Evolutionary conservation across 2,888 invertebrate species (phyloP), one percentile per base, ranked within the genome.

Genomic region (Drosophila parthenogenetica): DNA sequence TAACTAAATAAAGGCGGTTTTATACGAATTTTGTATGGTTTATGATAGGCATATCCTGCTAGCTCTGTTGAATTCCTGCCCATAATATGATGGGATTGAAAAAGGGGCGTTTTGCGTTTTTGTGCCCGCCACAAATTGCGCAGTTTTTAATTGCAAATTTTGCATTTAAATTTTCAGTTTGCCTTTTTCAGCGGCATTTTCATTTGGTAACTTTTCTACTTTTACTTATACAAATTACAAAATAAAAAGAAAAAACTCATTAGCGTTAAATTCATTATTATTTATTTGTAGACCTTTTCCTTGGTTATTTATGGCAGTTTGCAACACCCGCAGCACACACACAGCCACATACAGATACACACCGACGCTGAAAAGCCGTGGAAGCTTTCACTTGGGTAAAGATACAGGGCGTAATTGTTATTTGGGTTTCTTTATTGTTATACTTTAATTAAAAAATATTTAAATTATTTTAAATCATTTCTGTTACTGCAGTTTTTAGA

Each of bases 301-400:
- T 29, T 1, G 7, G 37, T 85, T 63, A 81, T 85, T 81, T 81
- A 81, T 85, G 74, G 70, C 68, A 16, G 40, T 46, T 61, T 40
- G 51, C 45, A 43, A 50, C 78, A 78, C 78, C 78, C 77, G 66
- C 74, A 77, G 57, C 63, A 65, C 40, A 57, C 10, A 50, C 43
- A 16, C 1, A 22, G 5, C 11, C 14, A 22, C 29, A 55, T n/a
- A 1, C 13, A 13, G 3, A n/a, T 8, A 32, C 14, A 14, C 59
- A n/a, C 14, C 19, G 37, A 4, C 35, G 8, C 7, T 8, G 2
- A 13, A 16, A 19, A 17, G 8, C 13, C 50, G 13, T 42, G 17
- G 29, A 22, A 29, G 22, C 22, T 14, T 39, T 45, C n/a, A 37
- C 10, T 16, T 1, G 29, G 5, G 14, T 8, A n/a, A 42, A 64